phyloP scores from a whole-genome alignment of 2,113 vertebrate genomes.

The Benitochromis conjunctus region DNA sequence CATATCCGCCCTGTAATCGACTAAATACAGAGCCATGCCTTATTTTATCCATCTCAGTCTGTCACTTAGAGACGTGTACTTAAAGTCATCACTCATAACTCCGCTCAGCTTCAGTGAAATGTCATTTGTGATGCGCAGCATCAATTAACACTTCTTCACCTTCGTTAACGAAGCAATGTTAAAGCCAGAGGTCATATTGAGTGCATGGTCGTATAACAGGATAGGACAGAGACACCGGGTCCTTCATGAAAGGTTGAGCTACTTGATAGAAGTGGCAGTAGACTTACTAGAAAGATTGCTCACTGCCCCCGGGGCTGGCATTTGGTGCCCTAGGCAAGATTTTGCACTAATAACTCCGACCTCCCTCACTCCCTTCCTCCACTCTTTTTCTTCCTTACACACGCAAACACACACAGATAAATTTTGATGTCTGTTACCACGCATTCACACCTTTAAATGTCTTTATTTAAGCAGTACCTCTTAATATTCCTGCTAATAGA shows the following conservation, averaged over 20 bases:
- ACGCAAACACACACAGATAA: neutral
- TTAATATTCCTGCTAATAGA: neutral
- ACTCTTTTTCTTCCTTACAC: neutral
- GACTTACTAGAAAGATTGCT: constrained; percentile 40
- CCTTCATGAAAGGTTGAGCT: constrained; percentile 40
- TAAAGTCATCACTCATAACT: neutral
- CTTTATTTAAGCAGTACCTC: neutral
- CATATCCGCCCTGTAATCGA: constrained; percentile 50
- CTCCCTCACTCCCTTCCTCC: neutral
- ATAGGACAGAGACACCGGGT: neutral
- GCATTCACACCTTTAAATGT: neutral
- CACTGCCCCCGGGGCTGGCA: constrained; percentile 57
- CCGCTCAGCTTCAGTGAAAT: neutral
- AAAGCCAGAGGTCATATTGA: constrained; percentile 10
- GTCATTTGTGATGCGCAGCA: neutral
- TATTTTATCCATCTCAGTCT: constrained; percentile 16
- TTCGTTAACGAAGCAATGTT: constrained; percentile 12
- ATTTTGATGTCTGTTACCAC: neutral
- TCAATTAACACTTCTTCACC: constrained; percentile 14
- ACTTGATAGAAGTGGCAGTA: constrained; percentile 51
- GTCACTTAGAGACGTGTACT: neutral
- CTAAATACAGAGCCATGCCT: constrained; percentile 31
- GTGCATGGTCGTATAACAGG: constrained; percentile 11
- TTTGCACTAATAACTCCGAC: constrained; percentile 58
- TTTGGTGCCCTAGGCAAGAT: constrained; percentile 62